Evolutionary conservation across 2,113 vertebrate species (phyloP), one percentile per base, ranked within the genome.

Genomic region (Tragulus kanchil): DNA sequence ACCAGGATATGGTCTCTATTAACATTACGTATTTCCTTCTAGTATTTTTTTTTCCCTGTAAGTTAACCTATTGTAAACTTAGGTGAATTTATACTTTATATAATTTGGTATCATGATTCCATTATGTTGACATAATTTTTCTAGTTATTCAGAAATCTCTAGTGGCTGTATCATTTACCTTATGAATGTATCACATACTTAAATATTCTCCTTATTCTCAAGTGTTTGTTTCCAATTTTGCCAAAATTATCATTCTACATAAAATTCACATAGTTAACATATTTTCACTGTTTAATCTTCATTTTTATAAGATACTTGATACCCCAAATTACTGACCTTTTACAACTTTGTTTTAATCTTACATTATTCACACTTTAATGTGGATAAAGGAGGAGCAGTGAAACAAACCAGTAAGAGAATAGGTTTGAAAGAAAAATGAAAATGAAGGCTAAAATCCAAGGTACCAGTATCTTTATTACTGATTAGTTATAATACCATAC

Each of bases 241-340:
- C 25, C 77, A 61, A 42, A 81, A 58, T 75, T 81, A 89, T 36
- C 52, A 67, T 89, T 78, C 81, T 45, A 28, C 59, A 93, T 36
- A 92, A 94, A 82, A 93, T 48, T 89, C 56, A 62, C 94, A 90
- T 77, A 91, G 26, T 86, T 75, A 59, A 86, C 50, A 3, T 54
- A 77, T 78, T 58, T 90, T 89, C 42, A 67, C 31, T 58, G 25
- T 67, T 90, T 50, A 73, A 73, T 65, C 26, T 88, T 78, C 36
- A n/a, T 71, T 93, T 88, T 84, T 83, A 54, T 64, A 90, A 85
- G 62, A 77, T 2, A 50, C 28, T 26, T 85, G 42, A 73, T 12
- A 73, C 3, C 17, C 48, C 36, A 89, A 64, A 89, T 77, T 36
- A 61, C 0, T 71, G 25, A 78, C 8, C 64, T 88, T 95, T 82